Conservation (phyloP, 30 jellyfish, hydroid and myxozoan species). For the Chrysaora quinquecirrha region DNA sequence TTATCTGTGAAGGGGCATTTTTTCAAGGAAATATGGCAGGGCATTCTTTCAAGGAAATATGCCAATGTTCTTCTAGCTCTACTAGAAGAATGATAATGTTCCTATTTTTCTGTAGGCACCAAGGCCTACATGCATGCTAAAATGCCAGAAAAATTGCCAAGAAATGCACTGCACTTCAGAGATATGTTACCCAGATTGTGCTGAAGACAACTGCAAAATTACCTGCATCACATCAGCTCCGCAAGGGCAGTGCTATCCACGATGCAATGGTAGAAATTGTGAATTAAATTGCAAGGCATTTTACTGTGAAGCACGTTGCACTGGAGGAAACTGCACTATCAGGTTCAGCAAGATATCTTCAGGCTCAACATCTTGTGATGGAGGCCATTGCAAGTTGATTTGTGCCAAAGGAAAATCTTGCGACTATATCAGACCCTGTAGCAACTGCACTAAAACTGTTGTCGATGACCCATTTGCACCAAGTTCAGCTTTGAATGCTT, state of each 20-base stretch:
- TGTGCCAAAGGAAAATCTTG: slow-evolving; percentile 43
- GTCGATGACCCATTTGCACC: slow-evolving; percentile 48
- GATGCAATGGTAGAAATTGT: slow-evolving; percentile 30
- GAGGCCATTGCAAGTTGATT: slow-evolving; percentile 22
- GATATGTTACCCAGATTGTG: slow-evolving; percentile 29
- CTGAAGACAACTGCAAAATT: slow-evolving; percentile 37
- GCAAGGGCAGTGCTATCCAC: slow-evolving; percentile 28
- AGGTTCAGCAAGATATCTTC: slow-evolving; percentile 19
- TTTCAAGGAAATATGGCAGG: not conserved
- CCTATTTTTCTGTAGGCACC: no score
- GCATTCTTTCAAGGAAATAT: not conserved
- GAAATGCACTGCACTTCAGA: slow-evolving; percentile 29
- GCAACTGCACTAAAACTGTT: slow-evolving; percentile 14
- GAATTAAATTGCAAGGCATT: slow-evolving; percentile 22
- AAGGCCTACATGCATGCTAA: no score
- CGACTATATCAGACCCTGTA: not conserved
- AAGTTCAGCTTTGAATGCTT: no score
- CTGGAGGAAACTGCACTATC: slow-evolving; percentile 32
- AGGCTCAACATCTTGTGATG: slow-evolving; percentile 9
- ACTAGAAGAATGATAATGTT: no score
- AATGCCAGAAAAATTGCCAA: slow-evolving; percentile 21
- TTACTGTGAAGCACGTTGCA: slow-evolving; percentile 20
- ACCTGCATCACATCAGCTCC: not conserved
- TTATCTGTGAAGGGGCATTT: not conserved
- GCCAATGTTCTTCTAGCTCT: not conserved